phyloP scores from a whole-genome alignment of 1,140 invertebrate genomes.

The Drosophila neocordata region DNA sequence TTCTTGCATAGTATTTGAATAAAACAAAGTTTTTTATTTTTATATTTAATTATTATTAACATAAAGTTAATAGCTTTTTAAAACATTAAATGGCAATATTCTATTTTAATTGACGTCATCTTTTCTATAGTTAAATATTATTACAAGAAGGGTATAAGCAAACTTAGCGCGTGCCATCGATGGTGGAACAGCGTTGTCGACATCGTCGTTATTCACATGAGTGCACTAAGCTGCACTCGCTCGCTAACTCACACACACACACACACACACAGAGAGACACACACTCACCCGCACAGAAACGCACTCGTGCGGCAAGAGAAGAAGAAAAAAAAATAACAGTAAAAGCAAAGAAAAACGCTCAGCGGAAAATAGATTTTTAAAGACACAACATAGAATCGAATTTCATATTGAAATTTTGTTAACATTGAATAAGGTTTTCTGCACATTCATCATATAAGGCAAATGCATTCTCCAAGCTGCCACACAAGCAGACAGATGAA shows the following conservation, averaged over 20 bases:
- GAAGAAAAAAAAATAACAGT: conserved; percentile 17
- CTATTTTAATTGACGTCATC: background rate
- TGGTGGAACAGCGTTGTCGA: conserved; percentile 38
- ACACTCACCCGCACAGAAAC: conserved; percentile 22
- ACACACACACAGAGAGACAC: conserved; percentile 23
- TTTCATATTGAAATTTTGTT: conserved; percentile 56
- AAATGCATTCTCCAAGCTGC: conserved; percentile 7
- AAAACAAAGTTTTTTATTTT: too few species aligned
- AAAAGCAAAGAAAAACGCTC: conserved; percentile 9
- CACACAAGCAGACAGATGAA: background rate
- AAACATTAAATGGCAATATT: too few species aligned
- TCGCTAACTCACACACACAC: conserved; percentile 17
- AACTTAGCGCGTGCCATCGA: conserved; percentile 54
- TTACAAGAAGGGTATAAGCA: background rate
- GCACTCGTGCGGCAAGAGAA: conserved; percentile 58
- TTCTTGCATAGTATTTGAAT: too few species aligned
- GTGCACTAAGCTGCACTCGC: conserved; percentile 52
- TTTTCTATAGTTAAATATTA: background rate
- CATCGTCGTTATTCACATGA: conserved; percentile 59
- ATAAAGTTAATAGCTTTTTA: too few species aligned
- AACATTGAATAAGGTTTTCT: conserved; percentile 40
- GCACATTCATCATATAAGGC: conserved; percentile 9
- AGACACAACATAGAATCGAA: conserved; percentile 41
- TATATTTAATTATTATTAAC: too few species aligned
- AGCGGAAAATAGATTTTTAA: conserved; percentile 46